Evolutionary conservation across 30 jellyfish, hydroid and myxozoan genomes (phyloP), one percentile per base, ranked within the genome.

Genomic region (Turritopsis rubra): DNA sequence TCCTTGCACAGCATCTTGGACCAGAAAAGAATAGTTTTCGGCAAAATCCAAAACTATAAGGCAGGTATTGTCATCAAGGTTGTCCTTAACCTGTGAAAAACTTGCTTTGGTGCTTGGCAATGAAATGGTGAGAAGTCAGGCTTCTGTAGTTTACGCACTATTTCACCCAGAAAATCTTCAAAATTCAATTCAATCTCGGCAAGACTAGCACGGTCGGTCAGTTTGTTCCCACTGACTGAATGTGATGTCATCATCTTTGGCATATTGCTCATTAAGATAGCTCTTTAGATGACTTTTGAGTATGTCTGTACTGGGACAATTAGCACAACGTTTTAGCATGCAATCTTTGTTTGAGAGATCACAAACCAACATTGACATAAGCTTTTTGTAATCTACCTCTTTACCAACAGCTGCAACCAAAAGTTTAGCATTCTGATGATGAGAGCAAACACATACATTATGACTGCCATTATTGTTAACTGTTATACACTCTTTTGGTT

Each of bases 1-100:
- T 1, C 91, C 52, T 75, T 84, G 96, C 30, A 79, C 90, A 29
- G 25, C 85, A 28, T 79, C 91, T 17, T 85, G 94, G 20, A 65
- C 60, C 13, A 79, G 30, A 30, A 78, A 80, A n/a, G 29, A 21
- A 85, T 79, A 78, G 52, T 80, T 79, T 53, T 85, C 94, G 29
- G 90, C 79, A 79, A 85, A 85, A 54, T 76, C 84, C 17, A 52
- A 21, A 23, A 79, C 24, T 53, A 85, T 71, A 3, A 90, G 21
- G 25, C 24, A 71, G 8, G 53, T 23, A 29, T 70, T 52, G 22
- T 31, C 80, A 25, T 86, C 17, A 41, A 79, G 79, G 17, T 21
- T 7, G 5, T 66, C 85, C 72, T 79, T 82, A 7, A 29, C 29
- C 53, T 80, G 75, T 41, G 66, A 66, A 21, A 88, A 87, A n/a